These are phyloP conservation scores for Sesamia nonagrioides DNA, from an alignment of 1,140 invertebrate genomes.

Conservation along the genomic window DNA sequence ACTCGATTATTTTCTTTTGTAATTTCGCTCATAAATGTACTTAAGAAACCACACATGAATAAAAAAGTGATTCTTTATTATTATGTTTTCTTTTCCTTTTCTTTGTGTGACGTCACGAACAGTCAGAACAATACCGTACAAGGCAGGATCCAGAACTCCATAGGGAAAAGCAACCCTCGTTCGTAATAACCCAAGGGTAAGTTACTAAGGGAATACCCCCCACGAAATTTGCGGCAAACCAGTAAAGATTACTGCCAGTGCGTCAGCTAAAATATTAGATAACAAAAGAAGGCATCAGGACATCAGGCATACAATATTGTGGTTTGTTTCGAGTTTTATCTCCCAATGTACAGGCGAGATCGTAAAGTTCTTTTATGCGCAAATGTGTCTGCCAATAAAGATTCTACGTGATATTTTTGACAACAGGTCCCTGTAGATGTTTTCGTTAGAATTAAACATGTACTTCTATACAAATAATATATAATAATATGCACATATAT, in stretches of 20 bases:
- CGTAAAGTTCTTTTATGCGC: slow-evolving; percentile 75
- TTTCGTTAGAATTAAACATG: slow-evolving; percentile 63
- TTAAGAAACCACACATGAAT: too few species aligned
- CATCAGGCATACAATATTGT: slow-evolving; percentile 62
- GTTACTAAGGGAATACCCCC: slow-evolving; percentile 1
- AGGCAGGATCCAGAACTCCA: neutral
- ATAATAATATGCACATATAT: neutral
- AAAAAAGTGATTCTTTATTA: too few species aligned
- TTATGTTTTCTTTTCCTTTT: too few species aligned
- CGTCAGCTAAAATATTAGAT: slow-evolving; percentile 57
- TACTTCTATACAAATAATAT: slow-evolving; percentile 47
- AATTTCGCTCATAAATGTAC: too few species aligned
- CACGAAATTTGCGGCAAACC: slow-evolving; percentile 7
- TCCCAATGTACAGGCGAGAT: slow-evolving; percentile 45
- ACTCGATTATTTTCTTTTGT: too few species aligned
- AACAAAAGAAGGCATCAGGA: slow-evolving; percentile 59
- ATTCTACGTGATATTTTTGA: slow-evolving; percentile 76
- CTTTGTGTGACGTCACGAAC: neutral
- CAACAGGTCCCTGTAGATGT: slow-evolving; percentile 61
- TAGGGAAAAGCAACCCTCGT: neutral
- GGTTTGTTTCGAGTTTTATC: slow-evolving; percentile 64
- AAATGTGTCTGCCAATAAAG: slow-evolving; percentile 70
- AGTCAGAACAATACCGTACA: neutral
- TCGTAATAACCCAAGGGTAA: slow-evolving; percentile 8
- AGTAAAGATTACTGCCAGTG: slow-evolving; percentile 45